Base-by-base conservation (phyloP, 2,888 invertebrate genomes). In the Copidosoma aretas region DNA sequence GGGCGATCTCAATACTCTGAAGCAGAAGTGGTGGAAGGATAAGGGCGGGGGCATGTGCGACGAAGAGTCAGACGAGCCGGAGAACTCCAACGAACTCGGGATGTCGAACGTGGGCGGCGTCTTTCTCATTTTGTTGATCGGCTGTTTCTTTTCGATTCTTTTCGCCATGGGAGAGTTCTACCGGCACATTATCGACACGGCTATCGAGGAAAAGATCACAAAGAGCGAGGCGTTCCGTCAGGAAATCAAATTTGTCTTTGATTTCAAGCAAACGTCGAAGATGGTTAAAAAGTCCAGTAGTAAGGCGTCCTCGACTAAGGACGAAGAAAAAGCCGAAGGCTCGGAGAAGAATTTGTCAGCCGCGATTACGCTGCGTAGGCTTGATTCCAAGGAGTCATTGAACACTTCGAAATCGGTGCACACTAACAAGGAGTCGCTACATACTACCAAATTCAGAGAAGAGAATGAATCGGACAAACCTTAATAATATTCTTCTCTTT, bases 81-180 rank as follows among this genome's bases (percentile, higher is more conserved):
- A 82, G 0, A 84, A 83, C 60, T 86, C 86, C 14, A 87, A 87
- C 15, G 89, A 90, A 59, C 84, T 95, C 62, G 91, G 91, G 69
- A 87, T 97, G 84, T 89, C 91, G 74, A 95, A 97, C 83, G 94
- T 96, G 0, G 95, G 95, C 74, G 96, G 97, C 74, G 94, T 96
- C 57, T 97, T 96, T 82, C 88, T 96, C 32, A 94, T 97, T 5
- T 86, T 97, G 10, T 89, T 91, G 1, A 84, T 88, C 12, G 96
- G 96, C 0, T 89, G 93, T 59, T 78, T 87, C 1, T 81, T 91
- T 22, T 92, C 94, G 0, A 85, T 92, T 53, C 71, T 91, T 2
- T 89, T 96, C 21, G 93, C 94, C 5, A 82, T 94, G 14, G 85
- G 91, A 22, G 96, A 98, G 82, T 95, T 97, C 80, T 84, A 94